Conservation (phyloP, 2,797 vertebrate genomes). For the Propithecus perrieri region DNA sequence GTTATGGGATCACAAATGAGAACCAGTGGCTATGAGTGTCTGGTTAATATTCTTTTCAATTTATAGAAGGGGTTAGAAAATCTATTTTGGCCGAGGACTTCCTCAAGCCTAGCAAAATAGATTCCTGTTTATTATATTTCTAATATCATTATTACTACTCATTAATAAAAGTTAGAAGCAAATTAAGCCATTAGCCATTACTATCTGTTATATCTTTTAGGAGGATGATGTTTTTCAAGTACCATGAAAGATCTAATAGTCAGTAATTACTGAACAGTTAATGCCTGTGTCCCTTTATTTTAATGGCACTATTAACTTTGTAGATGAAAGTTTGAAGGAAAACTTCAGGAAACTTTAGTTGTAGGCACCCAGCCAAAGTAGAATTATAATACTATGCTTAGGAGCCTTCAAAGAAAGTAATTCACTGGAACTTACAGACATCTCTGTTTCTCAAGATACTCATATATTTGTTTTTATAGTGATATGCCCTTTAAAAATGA, state of each 20-base stretch:
- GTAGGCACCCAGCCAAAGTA: slow-evolving; percentile 78
- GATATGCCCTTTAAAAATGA: slow-evolving; percentile 31
- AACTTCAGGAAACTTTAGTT: slow-evolving; percentile 81
- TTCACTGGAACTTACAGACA: slow-evolving; percentile 53
- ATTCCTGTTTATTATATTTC: slow-evolving; percentile 67
- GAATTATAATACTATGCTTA: slow-evolving; percentile 69
- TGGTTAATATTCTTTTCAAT: slow-evolving; percentile 69
- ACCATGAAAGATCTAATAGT: slow-evolving; percentile 79
- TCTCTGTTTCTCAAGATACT: slow-evolving; percentile 65
- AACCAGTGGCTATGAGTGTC: slow-evolving; percentile 59
- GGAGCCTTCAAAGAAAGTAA: slow-evolving; percentile 66
- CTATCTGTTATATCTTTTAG: slow-evolving; percentile 80
- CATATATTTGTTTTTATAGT: slow-evolving; percentile 73
- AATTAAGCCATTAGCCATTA: slow-evolving; percentile 82
- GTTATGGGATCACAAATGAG: slow-evolving; percentile 62
- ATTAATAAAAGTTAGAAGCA: slow-evolving; percentile 81
- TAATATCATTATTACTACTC: slow-evolving; percentile 71
- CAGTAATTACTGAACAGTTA: slow-evolving; percentile 81
- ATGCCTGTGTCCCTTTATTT: slow-evolving; percentile 81
- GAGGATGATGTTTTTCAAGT: slow-evolving; percentile 81
- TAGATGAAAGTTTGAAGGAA: slow-evolving; percentile 82
- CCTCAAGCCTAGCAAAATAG: slow-evolving; percentile 47
- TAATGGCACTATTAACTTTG: slow-evolving; percentile 83
- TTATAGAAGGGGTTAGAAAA: slow-evolving; percentile 65
- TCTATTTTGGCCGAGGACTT: background rate